phyloP scores from a whole-genome alignment of 2,888 invertebrate species.

The Amphipyra tragopoginis region DNA sequence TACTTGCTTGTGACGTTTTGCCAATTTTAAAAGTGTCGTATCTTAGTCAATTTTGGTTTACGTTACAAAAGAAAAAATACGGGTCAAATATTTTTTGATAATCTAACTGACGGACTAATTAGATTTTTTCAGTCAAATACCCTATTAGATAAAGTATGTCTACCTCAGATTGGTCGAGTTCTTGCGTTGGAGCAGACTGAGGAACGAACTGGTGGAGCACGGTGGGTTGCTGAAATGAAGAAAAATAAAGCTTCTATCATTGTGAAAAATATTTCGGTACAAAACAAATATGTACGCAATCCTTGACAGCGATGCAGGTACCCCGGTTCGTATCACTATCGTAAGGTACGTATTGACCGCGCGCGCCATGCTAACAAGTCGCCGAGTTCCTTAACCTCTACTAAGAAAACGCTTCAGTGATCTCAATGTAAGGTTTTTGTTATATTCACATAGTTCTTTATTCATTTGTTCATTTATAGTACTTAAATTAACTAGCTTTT shows the following conservation, averaged over 20 bases:
- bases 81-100: no score
- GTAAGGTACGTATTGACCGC: conserved; percentile 56
- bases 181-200: conserved; percentile 85
- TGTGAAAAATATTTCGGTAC: background rate
- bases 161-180: conserved; percentile 86
- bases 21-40: no score
- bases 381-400: conserved; percentile 71
- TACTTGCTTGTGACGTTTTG: no score
- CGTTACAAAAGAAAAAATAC: no score
- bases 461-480: conserved; percentile 28
- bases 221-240: conserved; percentile 76
- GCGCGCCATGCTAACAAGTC: conserved; percentile 57
- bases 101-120: no score
- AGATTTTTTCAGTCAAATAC: no score
- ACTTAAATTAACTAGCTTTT: conserved; percentile 1
- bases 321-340: conserved; percentile 6
- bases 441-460: conserved; percentile 21
- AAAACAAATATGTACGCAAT: background rate
- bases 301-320: conserved; percentile 22
- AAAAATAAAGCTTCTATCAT: conserved; percentile 29
- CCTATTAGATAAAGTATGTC: conserved; percentile 7
- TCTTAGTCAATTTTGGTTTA: no score
- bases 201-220: conserved; percentile 86
- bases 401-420: conserved; percentile 64
- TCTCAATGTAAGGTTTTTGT: conserved; percentile 49